Conservation (phyloP, 2,797 vertebrate genomes). For the Octomys mimax region DNA sequence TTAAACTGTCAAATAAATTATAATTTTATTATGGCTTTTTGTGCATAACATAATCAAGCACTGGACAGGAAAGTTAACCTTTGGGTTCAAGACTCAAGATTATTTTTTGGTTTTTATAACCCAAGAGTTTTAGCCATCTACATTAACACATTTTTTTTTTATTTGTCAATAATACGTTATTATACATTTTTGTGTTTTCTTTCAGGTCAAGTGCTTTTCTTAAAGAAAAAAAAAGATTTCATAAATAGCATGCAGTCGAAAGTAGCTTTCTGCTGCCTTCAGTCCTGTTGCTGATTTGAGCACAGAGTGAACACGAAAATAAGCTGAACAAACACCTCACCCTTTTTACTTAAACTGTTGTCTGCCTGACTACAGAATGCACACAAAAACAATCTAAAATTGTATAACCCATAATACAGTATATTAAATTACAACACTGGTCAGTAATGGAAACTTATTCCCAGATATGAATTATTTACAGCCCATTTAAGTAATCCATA, state of each 20-base stretch:
- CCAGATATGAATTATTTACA: conserved; percentile 99
- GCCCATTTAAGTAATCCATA: conserved; percentile 99
- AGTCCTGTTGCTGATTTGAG: conserved; percentile 83
- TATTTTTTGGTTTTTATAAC: conserved; percentile 85
- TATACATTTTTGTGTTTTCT: conserved; percentile 86
- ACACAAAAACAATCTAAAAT: conserved; percentile 91
- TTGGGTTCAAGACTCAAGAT: conserved; percentile 82
- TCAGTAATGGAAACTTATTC: conserved; percentile 98
- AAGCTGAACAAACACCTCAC: conserved; percentile 90
- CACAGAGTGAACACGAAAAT: conserved; percentile 86
- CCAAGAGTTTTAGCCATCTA: conserved; percentile 85
- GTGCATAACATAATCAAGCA: conserved; percentile 87
- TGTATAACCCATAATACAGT: conserved; percentile 95
- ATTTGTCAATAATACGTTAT: conserved; percentile 87
- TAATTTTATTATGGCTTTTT: conserved; percentile 86
- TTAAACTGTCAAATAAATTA: conserved; percentile 88
- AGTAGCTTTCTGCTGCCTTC: conserved; percentile 85
- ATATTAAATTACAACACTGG: conserved; percentile 97
- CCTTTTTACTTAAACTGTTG: conserved; percentile 92
- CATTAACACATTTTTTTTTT: conserved; percentile 87
- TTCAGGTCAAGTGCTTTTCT: conserved; percentile 87
- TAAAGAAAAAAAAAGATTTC: conserved; percentile 66
- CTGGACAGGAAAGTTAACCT: conserved; percentile 87
- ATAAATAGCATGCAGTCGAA: conserved; percentile 83
- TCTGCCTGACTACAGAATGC: conserved; percentile 89